Percentiles rank a stretch among this genome's conserved stretches.
These are phyloP conservation scores for Galbula dea DNA, from an alignment of 2,113 vertebrate genomes.

Conservation along the genomic window DNA sequence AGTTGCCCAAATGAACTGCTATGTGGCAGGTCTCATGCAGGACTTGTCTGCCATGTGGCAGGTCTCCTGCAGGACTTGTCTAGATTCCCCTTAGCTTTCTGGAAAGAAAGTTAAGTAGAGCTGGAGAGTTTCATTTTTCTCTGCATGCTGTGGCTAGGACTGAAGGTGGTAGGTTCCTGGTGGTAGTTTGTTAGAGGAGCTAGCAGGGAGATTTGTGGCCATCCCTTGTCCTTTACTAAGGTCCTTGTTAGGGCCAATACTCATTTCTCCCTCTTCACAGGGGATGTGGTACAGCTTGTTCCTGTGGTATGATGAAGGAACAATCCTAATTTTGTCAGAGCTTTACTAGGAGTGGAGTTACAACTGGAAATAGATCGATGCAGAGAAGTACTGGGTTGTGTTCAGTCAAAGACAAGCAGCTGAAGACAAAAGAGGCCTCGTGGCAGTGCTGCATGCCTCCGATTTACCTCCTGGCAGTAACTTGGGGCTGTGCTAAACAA, in stretches of 20 bases:
- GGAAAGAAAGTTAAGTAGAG: neutral
- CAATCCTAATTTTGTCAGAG: neutral
- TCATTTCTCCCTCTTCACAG: neutral
- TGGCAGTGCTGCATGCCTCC: neutral
- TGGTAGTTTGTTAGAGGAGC: neutral
- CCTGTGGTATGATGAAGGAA: fast-evolving
- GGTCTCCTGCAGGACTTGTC: neutral
- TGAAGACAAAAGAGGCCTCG: neutral
- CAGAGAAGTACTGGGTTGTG: neutral
- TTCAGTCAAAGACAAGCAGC: neutral
- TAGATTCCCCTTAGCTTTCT: neutral
- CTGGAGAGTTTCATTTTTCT: neutral
- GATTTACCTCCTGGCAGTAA: neutral
- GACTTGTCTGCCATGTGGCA: neutral
- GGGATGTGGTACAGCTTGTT: neutral
- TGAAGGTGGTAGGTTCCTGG: neutral
- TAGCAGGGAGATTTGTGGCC: neutral
- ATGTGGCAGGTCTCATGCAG: neutral
- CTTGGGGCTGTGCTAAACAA: neutral
- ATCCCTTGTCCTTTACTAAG: neutral
- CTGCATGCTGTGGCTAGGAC: neutral
- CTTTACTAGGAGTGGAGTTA: neutral
- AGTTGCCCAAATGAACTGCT: neutral
- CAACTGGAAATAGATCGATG: neutral
- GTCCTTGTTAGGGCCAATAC: fast-evolving